These are phyloP conservation scores for Chaetorhynchus papuensis DNA, from an alignment of 2,113 vertebrate genomes.

Conservation along the genomic window DNA sequence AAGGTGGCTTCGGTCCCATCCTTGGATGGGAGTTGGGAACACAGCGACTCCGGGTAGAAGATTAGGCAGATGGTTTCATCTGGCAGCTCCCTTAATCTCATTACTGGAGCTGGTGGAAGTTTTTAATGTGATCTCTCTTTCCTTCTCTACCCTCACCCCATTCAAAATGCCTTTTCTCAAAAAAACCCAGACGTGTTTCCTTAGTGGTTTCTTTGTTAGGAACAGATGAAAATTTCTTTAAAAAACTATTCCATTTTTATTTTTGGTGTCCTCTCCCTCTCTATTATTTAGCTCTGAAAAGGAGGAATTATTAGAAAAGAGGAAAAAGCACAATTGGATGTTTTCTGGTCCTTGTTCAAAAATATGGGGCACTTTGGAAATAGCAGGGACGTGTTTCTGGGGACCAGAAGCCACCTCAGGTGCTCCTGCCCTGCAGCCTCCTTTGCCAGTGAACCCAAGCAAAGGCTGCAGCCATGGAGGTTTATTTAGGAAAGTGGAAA, in stretches of 20 bases:
- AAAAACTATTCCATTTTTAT: not conserved
- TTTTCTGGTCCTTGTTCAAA: not conserved
- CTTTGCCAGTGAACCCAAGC: not conserved
- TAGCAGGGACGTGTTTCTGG: not conserved
- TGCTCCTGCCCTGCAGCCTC: not conserved
- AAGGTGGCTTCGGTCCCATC: not conserved
- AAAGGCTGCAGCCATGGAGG: not conserved
- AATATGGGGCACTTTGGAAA: not conserved
- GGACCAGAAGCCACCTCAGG: fast-evolving
- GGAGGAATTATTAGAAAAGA: not conserved
- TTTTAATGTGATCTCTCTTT: slow-evolving; percentile 33
- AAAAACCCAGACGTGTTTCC: not conserved
- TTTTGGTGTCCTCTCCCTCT: not conserved
- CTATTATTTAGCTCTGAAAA: not conserved
- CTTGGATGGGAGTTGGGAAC: slow-evolving; percentile 14
- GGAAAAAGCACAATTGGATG: not conserved
- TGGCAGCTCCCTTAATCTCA: slow-evolving; percentile 65
- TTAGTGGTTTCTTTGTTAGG: not conserved
- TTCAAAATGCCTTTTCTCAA: not conserved
- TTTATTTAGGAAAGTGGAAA: not conserved
- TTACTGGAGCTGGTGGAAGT: slow-evolving; percentile 45
- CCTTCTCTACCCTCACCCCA: not conserved
- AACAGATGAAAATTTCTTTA: not conserved
- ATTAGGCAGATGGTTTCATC: slow-evolving; percentile 65
- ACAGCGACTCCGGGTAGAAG: not conserved